Base-by-base conservation (phyloP, 2,113 vertebrate species). In the Lucifuga dentata region DNA sequence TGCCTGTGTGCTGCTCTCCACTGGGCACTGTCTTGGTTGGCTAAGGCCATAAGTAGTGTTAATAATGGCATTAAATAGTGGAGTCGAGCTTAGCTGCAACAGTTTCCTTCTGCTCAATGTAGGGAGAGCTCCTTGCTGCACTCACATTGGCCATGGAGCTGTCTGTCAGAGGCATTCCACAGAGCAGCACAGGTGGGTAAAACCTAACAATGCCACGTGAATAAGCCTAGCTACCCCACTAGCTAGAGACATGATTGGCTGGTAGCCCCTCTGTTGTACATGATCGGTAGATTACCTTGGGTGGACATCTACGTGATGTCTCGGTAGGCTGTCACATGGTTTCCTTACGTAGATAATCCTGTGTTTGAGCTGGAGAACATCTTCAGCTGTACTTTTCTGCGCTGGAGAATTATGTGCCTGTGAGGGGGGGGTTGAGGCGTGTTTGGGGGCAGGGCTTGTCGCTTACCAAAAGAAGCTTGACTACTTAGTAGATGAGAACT, bases 121-220 rank as follows among this genome's bases (percentile, higher is more conserved):
- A 74, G 55, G 71, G 74, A 82, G 73, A 84, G 76, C 65, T 51
- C 64, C 53, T 62, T 72, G 83, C 56, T 65, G 69, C 67, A 56
- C 77, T 73, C 62, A 44, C 64, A 76, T 80, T 87, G 78, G 87
- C 83, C 83, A 92, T 92, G 91, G 92, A 93, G 76, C 44, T 92
- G 90, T 86, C 91, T 19, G 45, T 90, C 78, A 83, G 81, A 72
- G 72, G 76, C 80, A 48, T 78, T 55, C 78, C 67, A 16, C 92
- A 89, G 68, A 90, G 78, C 86, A 45, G 61, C 68, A 49, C 92
- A 91, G 92, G 92, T 93, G 73, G 85, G 92, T 90, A 77, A 29
- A 72, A 79, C 39, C 33, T 36, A 66, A 71, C 64, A 35, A 26
- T 41, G 70, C 87, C 82, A 87, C 64, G 60, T 89, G 86, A 85